Evolutionary conservation across 2,113 vertebrate genomes (phyloP).

Genomic region (Chaetura pelagica): DNA sequence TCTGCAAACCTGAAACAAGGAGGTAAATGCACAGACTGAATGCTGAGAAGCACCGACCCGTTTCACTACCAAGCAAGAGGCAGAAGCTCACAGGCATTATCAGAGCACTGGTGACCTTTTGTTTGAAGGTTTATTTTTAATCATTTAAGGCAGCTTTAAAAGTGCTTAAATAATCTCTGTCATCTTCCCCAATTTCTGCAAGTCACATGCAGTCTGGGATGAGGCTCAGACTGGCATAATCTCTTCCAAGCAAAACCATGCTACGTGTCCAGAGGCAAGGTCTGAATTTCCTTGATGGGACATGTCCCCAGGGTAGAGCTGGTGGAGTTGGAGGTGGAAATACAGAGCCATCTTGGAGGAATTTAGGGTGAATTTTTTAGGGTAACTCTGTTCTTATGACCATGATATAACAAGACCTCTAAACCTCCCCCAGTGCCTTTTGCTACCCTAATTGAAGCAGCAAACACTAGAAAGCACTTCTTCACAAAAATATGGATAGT

Average conservation of each 20-base stretch:
- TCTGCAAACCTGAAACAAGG: neutral
- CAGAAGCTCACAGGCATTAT: neutral
- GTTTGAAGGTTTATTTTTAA: neutral
- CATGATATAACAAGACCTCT: neutral
- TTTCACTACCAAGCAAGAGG: neutral
- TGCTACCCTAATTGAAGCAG: neutral
- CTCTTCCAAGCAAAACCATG: neutral
- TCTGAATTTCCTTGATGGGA: neutral
- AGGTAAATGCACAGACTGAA: fast-evolving
- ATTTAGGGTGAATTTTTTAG: neutral
- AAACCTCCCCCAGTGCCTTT: neutral
- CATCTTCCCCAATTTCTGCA: neutral
- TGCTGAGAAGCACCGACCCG: neutral
- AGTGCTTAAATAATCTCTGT: neutral
- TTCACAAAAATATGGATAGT: neutral
- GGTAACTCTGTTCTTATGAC: neutral
- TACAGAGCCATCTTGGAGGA: neutral
- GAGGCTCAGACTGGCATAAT: neutral
- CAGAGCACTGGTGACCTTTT: neutral
- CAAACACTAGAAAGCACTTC: neutral
- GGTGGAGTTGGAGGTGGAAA: neutral
- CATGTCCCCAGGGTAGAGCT: neutral
- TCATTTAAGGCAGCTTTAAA: neutral
- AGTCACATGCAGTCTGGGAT: neutral
- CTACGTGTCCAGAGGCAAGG: neutral